Conservation (phyloP, 2,113 vertebrate genomes). For the Phalacrocorax pelagicus region DNA sequence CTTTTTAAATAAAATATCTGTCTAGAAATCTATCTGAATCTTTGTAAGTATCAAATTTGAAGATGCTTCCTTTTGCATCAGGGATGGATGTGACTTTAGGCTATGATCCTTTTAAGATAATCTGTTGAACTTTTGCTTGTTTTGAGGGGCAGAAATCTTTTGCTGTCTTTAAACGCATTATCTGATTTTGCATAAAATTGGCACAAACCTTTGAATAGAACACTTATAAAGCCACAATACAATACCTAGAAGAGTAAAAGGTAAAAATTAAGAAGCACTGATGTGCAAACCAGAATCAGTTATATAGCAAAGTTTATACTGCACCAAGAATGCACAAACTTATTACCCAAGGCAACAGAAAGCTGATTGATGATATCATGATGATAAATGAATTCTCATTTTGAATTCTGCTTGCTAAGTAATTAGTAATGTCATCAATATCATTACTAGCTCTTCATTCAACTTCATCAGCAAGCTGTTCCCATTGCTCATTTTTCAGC, state of each 20-base stretch:
- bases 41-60: background rate
- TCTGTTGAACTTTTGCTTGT: background rate
- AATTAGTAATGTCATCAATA: conserved; percentile 69
- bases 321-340: background rate
- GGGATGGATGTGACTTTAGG: background rate
- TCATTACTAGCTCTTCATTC: conserved; percentile 61
- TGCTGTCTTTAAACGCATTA: background rate
- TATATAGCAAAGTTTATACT: background rate
- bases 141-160: background rate
- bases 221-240: background rate
- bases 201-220: background rate
- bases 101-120: background rate
- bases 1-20: background rate
- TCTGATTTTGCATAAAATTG: background rate
- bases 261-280: background rate
- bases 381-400: conserved; percentile 68
- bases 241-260: background rate
- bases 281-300: background rate
- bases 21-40: background rate
- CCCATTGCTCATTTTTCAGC: conserved; percentile 38
- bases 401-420: conserved; percentile 65
- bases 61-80: background rate
- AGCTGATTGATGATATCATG: conserved; percentile 58
- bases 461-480: conserved; percentile 59
- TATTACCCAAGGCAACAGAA: conserved; percentile 25